phyloP scores from a whole-genome alignment of 92 coral and sea anemone genomes.

The Zoanthus sociatus region DNA sequence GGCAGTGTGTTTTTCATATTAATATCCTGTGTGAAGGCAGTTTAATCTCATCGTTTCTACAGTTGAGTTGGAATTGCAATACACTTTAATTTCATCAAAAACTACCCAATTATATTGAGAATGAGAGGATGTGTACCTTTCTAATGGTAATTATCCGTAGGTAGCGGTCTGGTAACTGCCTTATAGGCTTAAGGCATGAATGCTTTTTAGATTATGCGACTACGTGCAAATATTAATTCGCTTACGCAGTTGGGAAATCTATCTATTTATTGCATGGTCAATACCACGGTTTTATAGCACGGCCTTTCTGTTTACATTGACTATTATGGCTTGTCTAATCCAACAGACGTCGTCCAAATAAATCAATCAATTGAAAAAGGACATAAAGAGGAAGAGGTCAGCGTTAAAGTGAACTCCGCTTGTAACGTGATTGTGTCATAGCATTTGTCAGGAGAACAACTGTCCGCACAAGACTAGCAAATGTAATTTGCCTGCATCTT shows the following conservation, averaged over 20 bases:
- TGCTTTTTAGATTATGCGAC: conserved; percentile 30
- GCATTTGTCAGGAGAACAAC: neutral
- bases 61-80: neutral
- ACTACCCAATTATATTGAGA: conserved; percentile 18
- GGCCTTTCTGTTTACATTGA: conserved; percentile 23
- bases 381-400: conserved; percentile 26
- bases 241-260: conserved; percentile 28
- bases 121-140: conserved; percentile 18
- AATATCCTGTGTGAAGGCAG: conserved; percentile 38
- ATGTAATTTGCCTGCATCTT: neutral
- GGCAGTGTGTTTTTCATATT: neutral
- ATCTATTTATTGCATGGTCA: neutral
- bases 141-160: conserved; percentile 29
- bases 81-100: conserved; percentile 12
- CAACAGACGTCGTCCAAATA: neutral
- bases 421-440: conserved; percentile 13
- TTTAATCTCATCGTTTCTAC: conserved; percentile 15
- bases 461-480: conserved; percentile 1
- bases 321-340: neutral
- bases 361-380: neutral
- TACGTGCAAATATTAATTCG: conserved; percentile 25
- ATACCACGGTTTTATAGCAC: conserved; percentile 26
- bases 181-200: conserved; percentile 46
- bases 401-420: neutral
- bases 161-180: neutral